A percentile compares a stretch with the other conserved stretches of the same genome.
Conservation (phyloP, 1,140 invertebrate genomes). For the Cydia pomonella region DNA sequence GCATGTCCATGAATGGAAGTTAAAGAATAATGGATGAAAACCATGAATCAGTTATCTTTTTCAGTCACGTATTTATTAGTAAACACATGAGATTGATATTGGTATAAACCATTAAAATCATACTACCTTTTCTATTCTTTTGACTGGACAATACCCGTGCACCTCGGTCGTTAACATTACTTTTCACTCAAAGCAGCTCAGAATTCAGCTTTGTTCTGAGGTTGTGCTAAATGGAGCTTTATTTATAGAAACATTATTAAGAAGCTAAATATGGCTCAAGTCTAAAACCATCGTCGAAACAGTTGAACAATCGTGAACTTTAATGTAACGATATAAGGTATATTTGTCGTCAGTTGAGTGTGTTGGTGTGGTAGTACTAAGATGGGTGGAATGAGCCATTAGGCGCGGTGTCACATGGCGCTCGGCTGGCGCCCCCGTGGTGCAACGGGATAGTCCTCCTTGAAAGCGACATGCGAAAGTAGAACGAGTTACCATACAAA, state of each 20-base stretch:
- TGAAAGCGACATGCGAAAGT: neutral
- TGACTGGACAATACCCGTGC: neutral
- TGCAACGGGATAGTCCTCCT: neutral
- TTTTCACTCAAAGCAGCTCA: neutral
- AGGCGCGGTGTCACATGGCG: slow-evolving; percentile 26
- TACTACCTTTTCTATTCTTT: neutral
- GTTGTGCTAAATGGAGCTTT: neutral
- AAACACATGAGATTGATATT: too few species aligned
- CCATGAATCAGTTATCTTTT: too few species aligned
- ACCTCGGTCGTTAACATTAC: neutral
- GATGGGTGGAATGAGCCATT: neutral
- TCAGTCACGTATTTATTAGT: too few species aligned
- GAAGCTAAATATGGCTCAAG: neutral
- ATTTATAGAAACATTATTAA: slow-evolving; percentile 17
- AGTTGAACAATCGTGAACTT: neutral
- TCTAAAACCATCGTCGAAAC: neutral
- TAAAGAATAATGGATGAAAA: too few species aligned
- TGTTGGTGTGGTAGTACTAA: neutral
- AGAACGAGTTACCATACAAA: neutral
- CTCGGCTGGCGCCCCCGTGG: neutral
- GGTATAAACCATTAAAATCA: neutral
- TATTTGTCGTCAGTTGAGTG: neutral
- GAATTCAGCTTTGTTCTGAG: neutral
- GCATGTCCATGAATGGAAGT: too few species aligned
- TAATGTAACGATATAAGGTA: neutral